Evolutionary conservation across 1,140 invertebrate genomes (phyloP).

Genomic region (Ooceraea biroi): DNA sequence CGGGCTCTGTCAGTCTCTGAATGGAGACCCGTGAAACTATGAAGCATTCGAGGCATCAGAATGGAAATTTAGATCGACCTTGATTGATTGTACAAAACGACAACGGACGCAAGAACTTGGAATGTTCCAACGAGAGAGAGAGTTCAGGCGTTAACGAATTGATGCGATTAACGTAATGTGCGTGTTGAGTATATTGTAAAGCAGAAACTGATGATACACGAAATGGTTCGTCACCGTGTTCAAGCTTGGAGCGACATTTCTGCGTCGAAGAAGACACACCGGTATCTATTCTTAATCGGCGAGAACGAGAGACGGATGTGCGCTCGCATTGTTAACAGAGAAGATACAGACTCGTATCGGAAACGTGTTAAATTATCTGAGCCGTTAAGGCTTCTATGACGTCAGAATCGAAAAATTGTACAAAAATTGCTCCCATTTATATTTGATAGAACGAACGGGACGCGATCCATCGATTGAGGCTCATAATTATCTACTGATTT

Average conservation of each 20-base stretch:
- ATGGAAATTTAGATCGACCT: background rate
- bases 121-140: too few relatives aligned
- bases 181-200: slow-evolving; percentile 15
- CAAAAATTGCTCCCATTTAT: background rate
- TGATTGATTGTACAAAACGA: background rate
- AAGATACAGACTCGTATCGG: background rate
- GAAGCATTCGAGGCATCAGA: background rate
- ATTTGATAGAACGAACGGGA: background rate
- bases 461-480: background rate
- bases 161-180: slow-evolving; percentile 24
- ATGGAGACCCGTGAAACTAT: too few relatives aligned
- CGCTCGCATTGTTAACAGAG: background rate
- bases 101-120: too few relatives aligned
- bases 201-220: background rate
- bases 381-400: slow-evolving; percentile 13
- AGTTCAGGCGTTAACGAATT: slow-evolving; percentile 24
- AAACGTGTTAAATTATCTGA: slow-evolving; percentile 30
- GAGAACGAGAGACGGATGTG: background rate
- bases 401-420: slow-evolving; percentile 22
- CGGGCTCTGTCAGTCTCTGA: background rate
- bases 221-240: background rate
- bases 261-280: slow-evolving; percentile 1
- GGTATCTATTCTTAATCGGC: background rate
- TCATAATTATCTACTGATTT: background rate
- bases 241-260: background rate